phyloP scores from a whole-genome alignment of 2,888 invertebrate genomes.

The Mesorhabditis sp. region DNA sequence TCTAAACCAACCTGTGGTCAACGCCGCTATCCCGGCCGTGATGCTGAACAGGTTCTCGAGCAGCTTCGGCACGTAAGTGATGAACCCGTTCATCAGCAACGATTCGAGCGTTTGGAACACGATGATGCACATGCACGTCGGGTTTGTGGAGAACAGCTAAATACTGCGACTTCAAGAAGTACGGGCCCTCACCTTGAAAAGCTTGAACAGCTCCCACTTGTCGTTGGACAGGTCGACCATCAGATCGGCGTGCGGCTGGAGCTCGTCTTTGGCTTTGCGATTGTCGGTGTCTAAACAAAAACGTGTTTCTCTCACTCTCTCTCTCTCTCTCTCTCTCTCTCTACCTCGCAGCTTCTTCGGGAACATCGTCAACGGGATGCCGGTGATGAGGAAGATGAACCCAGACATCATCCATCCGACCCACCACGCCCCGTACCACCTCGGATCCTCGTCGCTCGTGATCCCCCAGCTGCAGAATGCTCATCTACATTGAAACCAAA shows the following conservation, averaged over 20 bases:
- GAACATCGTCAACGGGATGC: slow-evolving; percentile 58
- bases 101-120: slow-evolving; percentile 38
- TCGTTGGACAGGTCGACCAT: slow-evolving; percentile 36
- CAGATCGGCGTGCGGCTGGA: slow-evolving; percentile 28
- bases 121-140: slow-evolving; percentile 33
- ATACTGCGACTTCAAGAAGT: background rate
- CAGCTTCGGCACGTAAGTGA: slow-evolving; percentile 48
- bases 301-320: background rate
- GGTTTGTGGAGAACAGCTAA: slow-evolving; percentile 32
- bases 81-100: slow-evolving; percentile 46
- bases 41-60: slow-evolving; percentile 42
- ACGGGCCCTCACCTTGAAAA: slow-evolving; percentile 21
- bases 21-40: slow-evolving; percentile 29
- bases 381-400: slow-evolving; percentile 55
- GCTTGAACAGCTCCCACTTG: slow-evolving; percentile 33
- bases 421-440: slow-evolving; percentile 63
- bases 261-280: slow-evolving; percentile 34
- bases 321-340: background rate
- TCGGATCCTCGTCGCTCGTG: slow-evolving; percentile 34
- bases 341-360: slow-evolving; percentile 52
- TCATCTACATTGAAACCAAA: background rate
- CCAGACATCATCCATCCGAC: slow-evolving; percentile 60
- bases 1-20: slow-evolving; percentile 27
- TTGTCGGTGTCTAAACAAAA: slow-evolving; percentile 26
- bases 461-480: slow-evolving; percentile 29